Evolutionary conservation across 1,140 invertebrate genomes (phyloP), one percentile per base, ranked within the genome.

Genomic region (Drosophila neocordata): DNA sequence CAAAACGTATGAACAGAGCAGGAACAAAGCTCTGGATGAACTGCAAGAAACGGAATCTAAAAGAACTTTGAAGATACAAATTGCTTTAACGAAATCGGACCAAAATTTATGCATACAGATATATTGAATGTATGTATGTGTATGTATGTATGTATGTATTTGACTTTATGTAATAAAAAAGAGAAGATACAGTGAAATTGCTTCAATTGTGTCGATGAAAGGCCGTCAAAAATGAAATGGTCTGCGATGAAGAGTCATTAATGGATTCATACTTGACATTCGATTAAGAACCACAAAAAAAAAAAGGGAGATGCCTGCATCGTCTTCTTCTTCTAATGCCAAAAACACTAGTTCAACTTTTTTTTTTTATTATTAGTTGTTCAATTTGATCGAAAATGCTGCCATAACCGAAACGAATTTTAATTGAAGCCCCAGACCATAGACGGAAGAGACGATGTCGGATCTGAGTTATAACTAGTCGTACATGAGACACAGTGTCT

Each of bases 211-310:
- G 41, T 64, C 59, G 56, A 62, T 51, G 56, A 78, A 70, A 77
- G 76, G 73, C 73, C 81, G 85, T 77, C 66, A 77, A 82, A 69
- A 74, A 78, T 66, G 70, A 77, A 85, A 75, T 82, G 78, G 65
- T 70, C 27, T 66, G 65, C 60, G 65, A 59, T 57, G 72, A 48
- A 48, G 41, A 48, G 15, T 84, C 82, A 72, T 82, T 71, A 87
- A 87, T 87, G 83, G 79, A 87, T 88, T 88, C 79, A 87, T 71
- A 87, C 83, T 87, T 87, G 83, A 88, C 83, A 79, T 88, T 82
- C 76, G 79, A 73, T 87, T 88, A 77, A 71, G 61, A 68, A 57
- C 60, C 75, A 63, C 75, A 66, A 74, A 82, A 55, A 56, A 27
- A 64, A 41, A 48, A 24, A 65, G 27, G 22, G 37, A 44, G 38